Percentiles rank a stretch among this genome's conserved stretches.
These are phyloP conservation scores for Altica lythri DNA, from an alignment of 2,888 invertebrate species.

Conservation along the genomic window DNA sequence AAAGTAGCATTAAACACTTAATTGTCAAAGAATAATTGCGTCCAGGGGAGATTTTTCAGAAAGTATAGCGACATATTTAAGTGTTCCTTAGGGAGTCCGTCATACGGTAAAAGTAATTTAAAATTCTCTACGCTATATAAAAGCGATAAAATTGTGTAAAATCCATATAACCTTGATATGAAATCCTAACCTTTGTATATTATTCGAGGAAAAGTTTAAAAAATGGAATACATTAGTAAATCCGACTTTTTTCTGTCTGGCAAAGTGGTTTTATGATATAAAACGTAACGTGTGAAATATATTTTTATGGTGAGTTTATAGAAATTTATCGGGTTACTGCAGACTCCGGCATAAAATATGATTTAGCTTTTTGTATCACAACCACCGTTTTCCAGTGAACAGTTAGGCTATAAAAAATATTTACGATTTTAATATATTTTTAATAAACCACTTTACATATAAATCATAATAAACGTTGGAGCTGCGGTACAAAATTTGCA, in stretches of 20 bases:
- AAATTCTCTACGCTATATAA: slow-evolving; percentile 7
- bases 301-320: not conserved
- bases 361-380: not conserved
- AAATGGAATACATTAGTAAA: slow-evolving; percentile 5
- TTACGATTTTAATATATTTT: no score
- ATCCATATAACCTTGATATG: slow-evolving; percentile 3
- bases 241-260: slow-evolving; percentile 4
- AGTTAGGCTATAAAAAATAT: no score
- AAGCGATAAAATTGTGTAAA: slow-evolving; percentile 1
- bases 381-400: not conserved
- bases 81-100: not conserved
- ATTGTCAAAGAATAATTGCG: slow-evolving; percentile 3
- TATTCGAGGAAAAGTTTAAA: slow-evolving; percentile 1
- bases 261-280: not conserved
- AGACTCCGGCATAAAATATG: not conserved
- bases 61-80: slow-evolving; percentile 4
- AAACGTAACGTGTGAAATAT: not conserved
- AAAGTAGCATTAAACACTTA: slow-evolving; percentile 4
- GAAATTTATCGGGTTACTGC: not conserved
- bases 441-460: no score
- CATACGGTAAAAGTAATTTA: slow-evolving; percentile 6
- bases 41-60: slow-evolving; percentile 5
- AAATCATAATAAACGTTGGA: no score
- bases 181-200: slow-evolving; percentile 8
- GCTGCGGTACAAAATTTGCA: no score